These are phyloP conservation scores for Cheilosia soror DNA, from an alignment of 2,888 invertebrate species.

Conservation along the genomic window DNA sequence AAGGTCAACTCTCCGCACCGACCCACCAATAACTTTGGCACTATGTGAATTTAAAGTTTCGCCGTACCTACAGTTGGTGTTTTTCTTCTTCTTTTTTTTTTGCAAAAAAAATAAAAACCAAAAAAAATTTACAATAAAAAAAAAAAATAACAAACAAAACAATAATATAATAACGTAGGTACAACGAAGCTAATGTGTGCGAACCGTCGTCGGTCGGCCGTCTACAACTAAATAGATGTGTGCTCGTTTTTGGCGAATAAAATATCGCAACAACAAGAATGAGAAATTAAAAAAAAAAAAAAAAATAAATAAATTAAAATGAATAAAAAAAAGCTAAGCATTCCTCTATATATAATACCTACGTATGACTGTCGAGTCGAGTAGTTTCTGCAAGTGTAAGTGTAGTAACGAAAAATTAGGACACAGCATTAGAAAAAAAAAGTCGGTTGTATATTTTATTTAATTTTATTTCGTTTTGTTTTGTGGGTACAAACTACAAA, in stretches of 20 bases:
- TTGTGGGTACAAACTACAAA: slow-evolving; percentile 64
- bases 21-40: slow-evolving; percentile 63
- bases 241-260: slow-evolving; percentile 71
- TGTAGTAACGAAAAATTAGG: slow-evolving; percentile 75
- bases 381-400: slow-evolving; percentile 64
- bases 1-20: slow-evolving; percentile 83
- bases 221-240: slow-evolving; percentile 73
- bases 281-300: slow-evolving; percentile 57
- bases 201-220: slow-evolving; percentile 63
- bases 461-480: slow-evolving; percentile 62
- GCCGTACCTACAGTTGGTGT: slow-evolving; percentile 44
- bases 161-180: slow-evolving; percentile 49
- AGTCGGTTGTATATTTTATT: slow-evolving; percentile 55
- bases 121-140: slow-evolving; percentile 63
- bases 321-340: slow-evolving; percentile 59
- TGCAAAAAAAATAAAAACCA: slow-evolving; percentile 38
- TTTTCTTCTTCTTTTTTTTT: slow-evolving; percentile 14
- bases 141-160: slow-evolving; percentile 7
- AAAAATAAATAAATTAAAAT: slow-evolving; percentile 52
- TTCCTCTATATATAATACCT: slow-evolving; percentile 56
- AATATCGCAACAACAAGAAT: slow-evolving; percentile 64
- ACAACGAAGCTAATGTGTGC: slow-evolving; percentile 67
- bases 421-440: slow-evolving; percentile 70
- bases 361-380: slow-evolving; percentile 47
- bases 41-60: slow-evolving; percentile 51